Percentiles rank a stretch among this genome's conserved stretches.
Evolutionary conservation across 2,113 vertebrate genomes (phyloP).

Genomic region (human (Homo sapiens)): GRCh38 chr7:136545001-136545500

Average conservation of each 20-base stretch:
- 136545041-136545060: rapidly evolving
- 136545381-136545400: not conserved
- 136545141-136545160: not conserved
- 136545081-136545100: not conserved
- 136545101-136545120: not conserved
- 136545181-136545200: not conserved
- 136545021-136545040: not conserved
- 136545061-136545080: not conserved
- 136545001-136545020: not conserved
- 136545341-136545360: not conserved
- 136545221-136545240: not conserved
- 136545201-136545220: not conserved
- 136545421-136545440: not conserved
- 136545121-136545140: not conserved
- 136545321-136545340: not conserved
- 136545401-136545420: not conserved
- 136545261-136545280: not conserved
- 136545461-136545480: not conserved
- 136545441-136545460: not conserved
- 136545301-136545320: not conserved
- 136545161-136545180: not conserved
- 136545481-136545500: not conserved
- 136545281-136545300: no score
- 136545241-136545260: not conserved
- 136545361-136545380: not conserved